Evolutionary conservation across 2,888 invertebrate species (phyloP).

Genomic region (Cynaeus angustus): DNA sequence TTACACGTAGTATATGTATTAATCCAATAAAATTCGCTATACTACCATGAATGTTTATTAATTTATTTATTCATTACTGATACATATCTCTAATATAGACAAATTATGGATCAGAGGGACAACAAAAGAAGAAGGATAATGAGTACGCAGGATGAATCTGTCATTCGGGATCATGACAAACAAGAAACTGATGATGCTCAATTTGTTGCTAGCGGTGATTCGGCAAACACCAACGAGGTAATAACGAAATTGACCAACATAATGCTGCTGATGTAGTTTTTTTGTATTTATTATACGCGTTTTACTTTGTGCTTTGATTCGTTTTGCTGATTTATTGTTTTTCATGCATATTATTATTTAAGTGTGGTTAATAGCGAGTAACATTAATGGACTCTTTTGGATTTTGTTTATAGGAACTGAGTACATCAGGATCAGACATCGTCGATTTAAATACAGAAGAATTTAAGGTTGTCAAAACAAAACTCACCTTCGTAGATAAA

Average conservation of each 20-base stretch:
- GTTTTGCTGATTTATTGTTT: conserved; percentile 37
- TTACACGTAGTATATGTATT: conserved; percentile 20
- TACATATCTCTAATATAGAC: conserved; percentile 22
- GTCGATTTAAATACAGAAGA: conserved; percentile 23
- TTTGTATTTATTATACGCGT: conserved; percentile 41
- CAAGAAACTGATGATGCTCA: conserved; percentile 34
- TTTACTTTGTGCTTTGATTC: conserved; percentile 36
- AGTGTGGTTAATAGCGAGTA: conserved; percentile 38
- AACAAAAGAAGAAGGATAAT: conserved; percentile 36
- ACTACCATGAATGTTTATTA: conserved; percentile 31
- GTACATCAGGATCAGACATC: conserved; percentile 3
- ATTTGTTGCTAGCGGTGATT: conserved; percentile 34
- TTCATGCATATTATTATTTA: conserved; percentile 34
- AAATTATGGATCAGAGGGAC: conserved; percentile 33
- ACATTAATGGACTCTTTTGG: conserved; percentile 27
- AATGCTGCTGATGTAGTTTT: conserved; percentile 37
- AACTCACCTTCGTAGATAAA: conserved; percentile 16
- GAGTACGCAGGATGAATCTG: conserved; percentile 33
- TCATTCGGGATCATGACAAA: conserved; percentile 38
- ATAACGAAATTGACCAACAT: conserved; percentile 38
- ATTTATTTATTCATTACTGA: conserved; percentile 35
- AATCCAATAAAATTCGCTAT: conserved; percentile 36
- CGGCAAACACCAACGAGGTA: conserved; percentile 24
- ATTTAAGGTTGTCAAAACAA: conserved; percentile 40
- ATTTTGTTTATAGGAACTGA: conserved; percentile 38